Conservation (phyloP, 2,113 vertebrate genomes). For the Aphelocoma coerulescens region DNA sequence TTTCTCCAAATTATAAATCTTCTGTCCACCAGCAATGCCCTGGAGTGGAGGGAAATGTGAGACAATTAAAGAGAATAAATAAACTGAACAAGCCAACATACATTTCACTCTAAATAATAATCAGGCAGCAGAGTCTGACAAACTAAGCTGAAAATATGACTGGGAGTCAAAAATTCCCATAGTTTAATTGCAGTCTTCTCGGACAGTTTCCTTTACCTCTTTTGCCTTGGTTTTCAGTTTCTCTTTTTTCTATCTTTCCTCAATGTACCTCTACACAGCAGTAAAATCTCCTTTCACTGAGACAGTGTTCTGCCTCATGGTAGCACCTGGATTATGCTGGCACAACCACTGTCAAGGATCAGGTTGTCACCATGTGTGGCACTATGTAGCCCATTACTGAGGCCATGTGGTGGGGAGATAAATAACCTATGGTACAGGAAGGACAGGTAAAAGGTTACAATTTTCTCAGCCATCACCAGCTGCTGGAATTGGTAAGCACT, state of each 20-base stretch:
- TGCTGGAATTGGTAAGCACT: not conserved
- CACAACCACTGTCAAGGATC: not conserved
- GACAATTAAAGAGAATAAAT: constrained; percentile 23
- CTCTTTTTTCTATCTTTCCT: not conserved
- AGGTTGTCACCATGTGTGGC: not conserved
- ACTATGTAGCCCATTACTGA: not conserved
- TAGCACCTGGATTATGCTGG: not conserved
- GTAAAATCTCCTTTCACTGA: not conserved
- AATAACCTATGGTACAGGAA: not conserved
- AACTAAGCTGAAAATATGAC: not conserved
- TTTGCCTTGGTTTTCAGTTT: not conserved
- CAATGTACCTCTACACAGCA: fast-evolving
- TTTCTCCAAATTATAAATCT: not conserved
- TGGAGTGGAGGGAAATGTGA: not conserved
- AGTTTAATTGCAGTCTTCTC: not conserved
- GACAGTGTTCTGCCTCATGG: not conserved
- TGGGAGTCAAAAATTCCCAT: not conserved
- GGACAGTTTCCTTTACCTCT: not conserved
- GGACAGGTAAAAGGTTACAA: not conserved
- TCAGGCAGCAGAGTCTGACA: not conserved
- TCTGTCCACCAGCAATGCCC: not conserved
- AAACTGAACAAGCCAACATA: not conserved
- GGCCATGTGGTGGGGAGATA: not conserved
- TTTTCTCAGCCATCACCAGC: not conserved
- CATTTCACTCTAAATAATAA: constrained; percentile 39